Base-by-base conservation (phyloP, 2,113 vertebrate genomes). In the Cyanocitta stelleri region DNA sequence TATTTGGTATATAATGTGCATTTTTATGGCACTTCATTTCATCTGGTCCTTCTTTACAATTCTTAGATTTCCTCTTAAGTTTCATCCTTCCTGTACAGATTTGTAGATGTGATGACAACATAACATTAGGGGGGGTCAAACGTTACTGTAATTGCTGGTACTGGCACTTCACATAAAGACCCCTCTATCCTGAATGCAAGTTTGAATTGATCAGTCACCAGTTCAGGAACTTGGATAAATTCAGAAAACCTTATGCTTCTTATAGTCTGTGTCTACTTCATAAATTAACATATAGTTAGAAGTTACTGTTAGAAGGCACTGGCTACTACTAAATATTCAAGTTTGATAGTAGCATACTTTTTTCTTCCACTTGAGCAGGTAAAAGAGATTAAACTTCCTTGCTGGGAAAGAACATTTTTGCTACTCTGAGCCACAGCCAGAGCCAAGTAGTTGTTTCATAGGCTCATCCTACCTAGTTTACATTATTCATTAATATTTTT, bases 11-110 rank as follows among this genome's bases (percentile, higher is more conserved):
- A 84, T 83, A 73, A 52, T 33, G 2, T 27, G 19, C 6, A 72
- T 72, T 95, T 95, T 96, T 85, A 68, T 54, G 66, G 7, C 35
- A 9, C 22, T 54, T 75, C 39, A 76, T 97, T 96, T 87, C 19
- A 77, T 68, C 22, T 96, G 32, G 8, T 72, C 22, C 58, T 88
- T 91, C 23, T 87, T 20, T 86, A 77, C 14, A 82, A 48, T 71
- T 85, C 80, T 75, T 43, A 52, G 39, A 77, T 83, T 85, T 63
- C 74, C 35, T 16, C 11, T 88, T 24, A 79, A 24, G 16, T 66
- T 72, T 75, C 48, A 39, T 87, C 35, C n/a, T 44, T 90, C n/a
- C 39, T 46, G 1, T 58, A 72, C 13, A 67, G 17, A 67, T 79
- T 37, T 74, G 54, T 67, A 94, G 62, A 80, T 16, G 15, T 83